Evolutionary conservation across 1,140 invertebrate genomes (phyloP), one percentile per base, ranked within the genome.

Genomic region (Achroia grisella): DNA sequence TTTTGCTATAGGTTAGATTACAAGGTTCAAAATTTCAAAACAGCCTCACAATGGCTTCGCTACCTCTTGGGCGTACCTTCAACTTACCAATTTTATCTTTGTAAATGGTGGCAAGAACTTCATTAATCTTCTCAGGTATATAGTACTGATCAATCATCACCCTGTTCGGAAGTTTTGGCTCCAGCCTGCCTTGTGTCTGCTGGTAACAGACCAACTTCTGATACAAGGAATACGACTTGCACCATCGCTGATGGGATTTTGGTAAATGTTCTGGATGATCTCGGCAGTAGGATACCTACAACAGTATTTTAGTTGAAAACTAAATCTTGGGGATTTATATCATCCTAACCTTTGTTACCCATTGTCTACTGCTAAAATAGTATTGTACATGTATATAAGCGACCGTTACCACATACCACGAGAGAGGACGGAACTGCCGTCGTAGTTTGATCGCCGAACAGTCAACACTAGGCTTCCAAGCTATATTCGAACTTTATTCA

Each of bases 111-210:
- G 76, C 75, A 13, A 90, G 59, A 0, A 89, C 63, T 0, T 71
- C 62, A 27, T 89, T 87, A 6, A 90, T 86, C 50, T 85, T 77
- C 0, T 83, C 69, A 1, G 87, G 80, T 0, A 90, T 62, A 1
- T 41, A 32, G n/a, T 65, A 75, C 13, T 58, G 52, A 6, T 79
- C 83, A 35, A 39, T 64, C 29, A 86, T 59, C 1, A 78, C 72
- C 52, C 62, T 88, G 14, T 74, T 84, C 0, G 91, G 90, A 13
- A 92, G 62, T 14, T 73, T 70, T 0, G 90, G 89, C 42, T 90
- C 87, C 12, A 89, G 45, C 2, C 82, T 65, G 0, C 91, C 90
- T 34, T 86, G 77, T 11, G 82, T 83, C 13, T 86, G 77, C 57
- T 89, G 88, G 31, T 88, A 68, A 34, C 71, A 58, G 0, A 89